A percentile compares a stretch with the other conserved stretches of the same genome.
Evolutionary conservation across 1,140 invertebrate genomes (phyloP).

Genomic region (Drosophila bocki): DNA sequence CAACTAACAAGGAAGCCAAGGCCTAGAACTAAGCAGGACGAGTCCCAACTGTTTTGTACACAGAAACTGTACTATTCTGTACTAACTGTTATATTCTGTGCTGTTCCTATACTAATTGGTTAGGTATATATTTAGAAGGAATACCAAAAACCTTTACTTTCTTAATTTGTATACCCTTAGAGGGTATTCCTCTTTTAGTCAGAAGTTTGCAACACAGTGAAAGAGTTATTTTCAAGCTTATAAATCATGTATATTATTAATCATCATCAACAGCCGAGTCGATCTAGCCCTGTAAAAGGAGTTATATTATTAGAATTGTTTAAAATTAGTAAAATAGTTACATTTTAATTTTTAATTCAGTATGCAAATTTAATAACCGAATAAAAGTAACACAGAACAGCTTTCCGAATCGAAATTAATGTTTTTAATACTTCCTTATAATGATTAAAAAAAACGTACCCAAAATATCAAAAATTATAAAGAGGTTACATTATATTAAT

Average conservation of each 20-base stretch:
- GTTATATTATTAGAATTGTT: neutral
- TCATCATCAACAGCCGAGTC: neutral
- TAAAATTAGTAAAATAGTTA: neutral
- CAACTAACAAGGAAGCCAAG: no score
- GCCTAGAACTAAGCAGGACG: neutral
- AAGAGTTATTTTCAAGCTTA: neutral
- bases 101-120: neutral
- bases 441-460: no score
- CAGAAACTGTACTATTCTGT: neutral
- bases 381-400: no score
- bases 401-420: neutral
- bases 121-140: no score
- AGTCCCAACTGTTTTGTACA: neutral
- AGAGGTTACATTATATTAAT: no score
- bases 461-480: no score
- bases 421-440: no score
- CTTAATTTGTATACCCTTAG: neutral
- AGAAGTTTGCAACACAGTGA: neutral
- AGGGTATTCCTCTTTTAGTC: neutral
- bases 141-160: neutral
- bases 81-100: neutral
- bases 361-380: no score
- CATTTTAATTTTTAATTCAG: neutral
- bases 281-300: neutral
- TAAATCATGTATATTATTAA: neutral